phyloP scores from a whole-genome alignment of 2,888 invertebrate species.

The Gymnocheta viridis region DNA sequence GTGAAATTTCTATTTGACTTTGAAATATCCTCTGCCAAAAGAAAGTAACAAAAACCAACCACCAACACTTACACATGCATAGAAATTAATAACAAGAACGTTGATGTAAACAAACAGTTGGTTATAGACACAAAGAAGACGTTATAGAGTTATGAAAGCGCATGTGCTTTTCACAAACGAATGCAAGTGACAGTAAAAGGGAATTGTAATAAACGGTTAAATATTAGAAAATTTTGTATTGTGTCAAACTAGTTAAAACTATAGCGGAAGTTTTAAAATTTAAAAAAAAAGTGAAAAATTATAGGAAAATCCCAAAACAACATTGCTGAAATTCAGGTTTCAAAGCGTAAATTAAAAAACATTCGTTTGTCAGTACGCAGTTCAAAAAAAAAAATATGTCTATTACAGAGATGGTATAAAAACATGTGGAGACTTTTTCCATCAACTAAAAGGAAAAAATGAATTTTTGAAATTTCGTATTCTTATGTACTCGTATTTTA shows the following conservation, averaged over 20 bases:
- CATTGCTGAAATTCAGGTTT: too few species aligned
- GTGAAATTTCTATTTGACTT: slow-evolving; percentile 71
- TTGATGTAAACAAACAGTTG: slow-evolving; percentile 61
- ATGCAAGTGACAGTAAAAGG: background rate
- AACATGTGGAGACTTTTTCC: too few species aligned
- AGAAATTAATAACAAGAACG: slow-evolving; percentile 23
- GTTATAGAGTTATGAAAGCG: slow-evolving; percentile 35
- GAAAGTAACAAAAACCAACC: slow-evolving; percentile 47
- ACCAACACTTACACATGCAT: slow-evolving; percentile 47
- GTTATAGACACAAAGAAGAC: too few species aligned
- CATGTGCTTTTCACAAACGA: slow-evolving; percentile 36
- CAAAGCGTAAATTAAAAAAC: too few species aligned
- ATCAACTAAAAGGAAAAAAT: too few species aligned
- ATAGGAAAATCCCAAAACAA: too few species aligned
- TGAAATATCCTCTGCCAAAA: slow-evolving; percentile 72
- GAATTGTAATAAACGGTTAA: background rate
- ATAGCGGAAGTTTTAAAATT: background rate
- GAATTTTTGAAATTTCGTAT: too few species aligned
- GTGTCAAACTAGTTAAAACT: background rate
- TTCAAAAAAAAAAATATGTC: too few species aligned
- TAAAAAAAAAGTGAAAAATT: background rate
- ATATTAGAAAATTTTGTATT: background rate
- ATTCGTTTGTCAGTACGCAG: too few species aligned
- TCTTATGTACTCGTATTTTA: too few species aligned
- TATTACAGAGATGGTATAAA: too few species aligned